phyloP scores from a whole-genome alignment of 2,888 invertebrate genomes.

The Stratiomys singularior region DNA sequence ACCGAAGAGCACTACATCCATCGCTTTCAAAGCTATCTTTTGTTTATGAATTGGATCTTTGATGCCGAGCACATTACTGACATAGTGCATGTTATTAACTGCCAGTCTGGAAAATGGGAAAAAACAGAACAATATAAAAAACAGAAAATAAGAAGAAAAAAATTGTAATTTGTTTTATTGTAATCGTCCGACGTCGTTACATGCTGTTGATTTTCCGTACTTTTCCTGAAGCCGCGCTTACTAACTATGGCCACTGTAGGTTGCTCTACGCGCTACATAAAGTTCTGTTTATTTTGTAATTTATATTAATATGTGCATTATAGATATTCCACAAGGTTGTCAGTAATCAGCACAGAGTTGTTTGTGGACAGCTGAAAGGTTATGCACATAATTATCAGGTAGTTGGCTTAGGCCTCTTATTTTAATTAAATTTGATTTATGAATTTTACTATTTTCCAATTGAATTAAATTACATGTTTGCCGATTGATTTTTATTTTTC shows the following conservation, averaged over 20 bases:
- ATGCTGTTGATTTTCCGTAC: slow-evolving; percentile 33
- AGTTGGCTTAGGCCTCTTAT: no score
- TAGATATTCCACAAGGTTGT: neutral
- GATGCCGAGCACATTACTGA: slow-evolving; percentile 88
- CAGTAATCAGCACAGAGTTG: neutral
- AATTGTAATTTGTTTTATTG: slow-evolving; percentile 35
- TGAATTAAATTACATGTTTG: no score
- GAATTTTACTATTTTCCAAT: no score
- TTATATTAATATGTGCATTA: neutral
- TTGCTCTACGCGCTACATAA: neutral
- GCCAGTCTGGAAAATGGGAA: slow-evolving; percentile 77
- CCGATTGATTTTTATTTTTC: no score
- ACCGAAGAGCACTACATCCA: slow-evolving; percentile 98
- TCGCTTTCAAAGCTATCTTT: slow-evolving; percentile 96
- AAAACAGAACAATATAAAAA: slow-evolving; percentile 18
- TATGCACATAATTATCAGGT: neutral
- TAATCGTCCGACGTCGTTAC: slow-evolving; percentile 27
- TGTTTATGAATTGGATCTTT: slow-evolving; percentile 99
- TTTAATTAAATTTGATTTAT: no score
- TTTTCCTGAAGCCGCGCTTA: neutral
- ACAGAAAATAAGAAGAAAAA: slow-evolving; percentile 2
- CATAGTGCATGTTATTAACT: slow-evolving; percentile 91
- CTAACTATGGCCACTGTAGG: neutral
- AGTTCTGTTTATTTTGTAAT: slow-evolving; percentile 11
- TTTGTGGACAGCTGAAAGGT: neutral